Evolutionary conservation across 2,888 invertebrate genomes (phyloP).

Genomic region (Tanypteryx hageni): DNA sequence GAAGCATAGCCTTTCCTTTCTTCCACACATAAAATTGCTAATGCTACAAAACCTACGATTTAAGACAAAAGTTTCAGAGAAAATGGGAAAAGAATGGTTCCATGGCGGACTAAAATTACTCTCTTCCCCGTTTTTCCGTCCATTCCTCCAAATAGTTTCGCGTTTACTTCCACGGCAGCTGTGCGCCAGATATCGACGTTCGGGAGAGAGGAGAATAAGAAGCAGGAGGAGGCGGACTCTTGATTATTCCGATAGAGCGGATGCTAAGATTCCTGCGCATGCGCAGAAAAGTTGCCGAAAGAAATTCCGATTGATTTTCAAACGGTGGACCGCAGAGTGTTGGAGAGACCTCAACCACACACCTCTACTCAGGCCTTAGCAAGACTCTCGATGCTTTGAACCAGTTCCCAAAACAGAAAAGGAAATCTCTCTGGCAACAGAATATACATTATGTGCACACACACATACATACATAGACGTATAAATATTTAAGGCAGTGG

Average conservation of each 20-base stretch:
- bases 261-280: slow-evolving; percentile 40
- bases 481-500: too few species aligned
- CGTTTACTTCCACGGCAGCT: neutral
- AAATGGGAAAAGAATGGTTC: neutral
- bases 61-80: neutral
- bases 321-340: slow-evolving; percentile 45
- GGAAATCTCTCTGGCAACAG: too few species aligned
- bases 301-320: slow-evolving; percentile 63
- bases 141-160: neutral
- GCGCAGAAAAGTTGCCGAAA: slow-evolving; percentile 56
- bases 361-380: neutral
- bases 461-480: too few species aligned
- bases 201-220: neutral
- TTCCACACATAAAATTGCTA: neutral
- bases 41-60: neutral
- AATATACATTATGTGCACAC: too few species aligned
- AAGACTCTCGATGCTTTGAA: neutral
- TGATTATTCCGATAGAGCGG: slow-evolving; percentile 60
- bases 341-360: neutral
- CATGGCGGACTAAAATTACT: neutral
- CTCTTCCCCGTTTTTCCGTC: neutral
- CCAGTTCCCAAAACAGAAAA: too few species aligned
- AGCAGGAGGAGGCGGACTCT: slow-evolving; percentile 15
- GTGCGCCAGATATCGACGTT: slow-evolving; percentile 30
- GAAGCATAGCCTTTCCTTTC: neutral